Evolutionary conservation across 2,113 vertebrate species (phyloP).

Genomic region (Vicugna pacos): DNA sequence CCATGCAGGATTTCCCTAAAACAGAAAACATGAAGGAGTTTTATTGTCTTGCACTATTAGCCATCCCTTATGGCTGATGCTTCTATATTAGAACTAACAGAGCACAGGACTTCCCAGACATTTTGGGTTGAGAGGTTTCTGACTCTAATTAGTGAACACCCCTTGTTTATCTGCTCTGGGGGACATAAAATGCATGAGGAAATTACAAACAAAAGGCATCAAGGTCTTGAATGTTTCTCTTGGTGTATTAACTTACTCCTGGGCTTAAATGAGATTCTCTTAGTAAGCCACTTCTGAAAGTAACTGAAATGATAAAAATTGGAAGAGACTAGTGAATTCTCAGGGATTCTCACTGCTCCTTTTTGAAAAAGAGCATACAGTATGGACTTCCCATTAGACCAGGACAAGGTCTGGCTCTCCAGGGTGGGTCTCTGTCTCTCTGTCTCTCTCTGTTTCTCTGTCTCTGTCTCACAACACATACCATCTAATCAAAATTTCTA

Average conservation of each 20-base stretch:
- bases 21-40: constrained; percentile 85
- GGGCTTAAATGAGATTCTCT: not conserved
- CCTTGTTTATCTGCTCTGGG: constrained; percentile 69
- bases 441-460: not conserved
- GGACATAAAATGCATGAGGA: constrained; percentile 41
- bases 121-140: constrained; percentile 83
- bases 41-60: constrained; percentile 86
- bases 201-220: constrained; percentile 54
- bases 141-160: constrained; percentile 76
- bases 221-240: constrained; percentile 47
- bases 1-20: constrained; percentile 85
- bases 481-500: not conserved
- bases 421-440: not conserved
- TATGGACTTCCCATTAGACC: not conserved
- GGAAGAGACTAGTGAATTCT: not conserved
- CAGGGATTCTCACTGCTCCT: not conserved
- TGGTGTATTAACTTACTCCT: constrained; percentile 17
- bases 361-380: not conserved
- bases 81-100: constrained; percentile 82
- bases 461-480: not conserved
- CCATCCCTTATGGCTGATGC: constrained; percentile 83
- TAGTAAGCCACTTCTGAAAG: constrained; percentile 39
- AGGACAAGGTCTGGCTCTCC: not conserved
- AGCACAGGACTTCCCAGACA: constrained; percentile 78
- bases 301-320: constrained; percentile 31